Evolutionary conservation across 1,140 invertebrate species (phyloP).

Genomic region (Helicoverpa armigera): DNA sequence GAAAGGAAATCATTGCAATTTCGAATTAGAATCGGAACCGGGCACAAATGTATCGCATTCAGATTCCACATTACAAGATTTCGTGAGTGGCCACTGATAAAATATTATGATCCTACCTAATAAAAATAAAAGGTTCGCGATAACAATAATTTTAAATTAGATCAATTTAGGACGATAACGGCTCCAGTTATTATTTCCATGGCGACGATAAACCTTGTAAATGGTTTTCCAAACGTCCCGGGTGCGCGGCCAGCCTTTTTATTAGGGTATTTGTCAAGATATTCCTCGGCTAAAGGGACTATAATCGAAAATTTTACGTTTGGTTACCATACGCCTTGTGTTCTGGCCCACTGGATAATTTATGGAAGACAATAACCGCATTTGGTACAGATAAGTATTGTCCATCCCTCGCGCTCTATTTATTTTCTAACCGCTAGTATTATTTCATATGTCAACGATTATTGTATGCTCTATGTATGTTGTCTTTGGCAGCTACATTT

Average conservation of each 20-base stretch:
- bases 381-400: slow-evolving; percentile 45
- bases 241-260: slow-evolving; percentile 79
- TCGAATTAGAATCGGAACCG: not conserved
- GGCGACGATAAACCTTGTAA: slow-evolving; percentile 84
- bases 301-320: slow-evolving; percentile 82
- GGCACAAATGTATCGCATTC: slow-evolving; percentile 14
- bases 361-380: slow-evolving; percentile 52
- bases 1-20: not conserved
- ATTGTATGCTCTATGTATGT: not conserved
- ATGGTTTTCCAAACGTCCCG: slow-evolving; percentile 84
- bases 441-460: not conserved
- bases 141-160: slow-evolving; percentile 85
- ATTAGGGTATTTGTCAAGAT: slow-evolving; percentile 85
- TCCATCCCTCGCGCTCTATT: slow-evolving; percentile 30
- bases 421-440: not conserved
- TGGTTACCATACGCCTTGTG: slow-evolving; percentile 76
- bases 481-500: not conserved
- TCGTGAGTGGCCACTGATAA: slow-evolving; percentile 58
- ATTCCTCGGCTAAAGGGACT: slow-evolving; percentile 77
- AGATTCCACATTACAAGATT: slow-evolving; percentile 56
- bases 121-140: slow-evolving; percentile 81
- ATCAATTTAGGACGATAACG: slow-evolving; percentile 85
- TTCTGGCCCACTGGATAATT: slow-evolving; percentile 60
- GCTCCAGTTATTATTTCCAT: slow-evolving; percentile 85
- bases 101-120: slow-evolving; percentile 72